Percentiles rank a stretch among this genome's conserved stretches.
Evolutionary conservation across 2,113 vertebrate genomes (phyloP).

Genomic region (Salvelinus alpinus): DNA sequence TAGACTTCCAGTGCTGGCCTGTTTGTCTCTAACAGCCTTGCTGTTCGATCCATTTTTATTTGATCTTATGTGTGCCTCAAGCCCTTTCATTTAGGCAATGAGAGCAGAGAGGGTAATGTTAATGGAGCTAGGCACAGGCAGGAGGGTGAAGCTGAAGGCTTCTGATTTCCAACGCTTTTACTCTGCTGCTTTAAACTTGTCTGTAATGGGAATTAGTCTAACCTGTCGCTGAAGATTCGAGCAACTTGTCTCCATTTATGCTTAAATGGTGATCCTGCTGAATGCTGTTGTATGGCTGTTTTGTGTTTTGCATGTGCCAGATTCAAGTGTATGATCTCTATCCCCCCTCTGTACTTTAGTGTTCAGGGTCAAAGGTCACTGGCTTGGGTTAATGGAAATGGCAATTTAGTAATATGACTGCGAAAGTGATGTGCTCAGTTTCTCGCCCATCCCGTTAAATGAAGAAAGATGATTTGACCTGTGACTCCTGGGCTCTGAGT

Average conservation of each 20-base stretch:
- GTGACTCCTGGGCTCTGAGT: background rate
- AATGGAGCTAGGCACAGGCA: background rate
- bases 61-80: background rate
- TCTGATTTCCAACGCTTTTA: background rate
- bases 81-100: background rate
- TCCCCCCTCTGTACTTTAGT: background rate
- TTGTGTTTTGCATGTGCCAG: background rate
- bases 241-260: background rate
- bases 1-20: conserved; percentile 2
- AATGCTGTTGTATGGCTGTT: background rate
- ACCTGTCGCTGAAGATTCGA: background rate
- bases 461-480: background rate
- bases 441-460: background rate
- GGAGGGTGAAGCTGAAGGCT: background rate
- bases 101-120: background rate
- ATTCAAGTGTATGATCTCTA: background rate
- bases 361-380: background rate
- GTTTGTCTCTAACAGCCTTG: background rate
- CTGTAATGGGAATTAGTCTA: background rate
- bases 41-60: background rate
- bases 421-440: background rate
- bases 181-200: background rate
- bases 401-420: too few species aligned
- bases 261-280: background rate
- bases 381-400: background rate